Percentiles rank a stretch among this genome's conserved stretches.
Evolutionary conservation across 2,888 invertebrate genomes (phyloP).

Genomic region (Ligdia adustata): DNA sequence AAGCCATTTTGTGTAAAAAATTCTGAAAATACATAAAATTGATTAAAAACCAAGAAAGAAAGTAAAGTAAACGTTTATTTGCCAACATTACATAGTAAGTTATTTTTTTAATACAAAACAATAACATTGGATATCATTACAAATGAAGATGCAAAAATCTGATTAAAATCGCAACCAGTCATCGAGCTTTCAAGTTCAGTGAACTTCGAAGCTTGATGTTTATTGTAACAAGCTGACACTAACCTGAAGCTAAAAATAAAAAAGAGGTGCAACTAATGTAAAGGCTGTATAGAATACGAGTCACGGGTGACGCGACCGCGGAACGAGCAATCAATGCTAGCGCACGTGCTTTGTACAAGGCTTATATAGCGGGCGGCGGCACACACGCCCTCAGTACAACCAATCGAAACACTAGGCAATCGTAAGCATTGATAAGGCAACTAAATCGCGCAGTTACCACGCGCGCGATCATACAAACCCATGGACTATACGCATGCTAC

Average conservation of each 20-base stretch:
- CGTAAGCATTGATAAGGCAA: slow-evolving; percentile 50
- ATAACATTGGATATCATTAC: no score
- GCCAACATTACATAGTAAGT: no score
- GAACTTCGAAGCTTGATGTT: background rate
- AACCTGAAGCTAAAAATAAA: slow-evolving; percentile 27
- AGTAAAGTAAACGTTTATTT: no score
- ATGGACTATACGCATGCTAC: slow-evolving; percentile 58
- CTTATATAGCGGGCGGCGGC: slow-evolving; percentile 49
- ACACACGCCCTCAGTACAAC: slow-evolving; percentile 69
- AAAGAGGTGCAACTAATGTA: slow-evolving; percentile 32
- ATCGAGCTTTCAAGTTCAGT: background rate
- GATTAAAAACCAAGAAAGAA: slow-evolving; percentile 2
- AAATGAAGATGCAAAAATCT: no score
- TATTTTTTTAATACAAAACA: no score
- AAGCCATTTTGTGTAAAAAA: slow-evolving; percentile 71
- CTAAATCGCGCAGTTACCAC: slow-evolving; percentile 60
- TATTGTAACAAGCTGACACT: background rate
- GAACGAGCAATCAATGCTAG: slow-evolving; percentile 38
- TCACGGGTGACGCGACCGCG: slow-evolving; percentile 28
- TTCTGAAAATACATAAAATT: slow-evolving; percentile 42
- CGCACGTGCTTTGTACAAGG: slow-evolving; percentile 26
- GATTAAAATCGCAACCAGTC: no score
- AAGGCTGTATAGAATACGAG: slow-evolving; percentile 25
- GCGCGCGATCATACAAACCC: slow-evolving; percentile 49
- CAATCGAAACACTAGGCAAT: slow-evolving; percentile 65